phyloP scores from a whole-genome alignment of 2,888 invertebrate genomes.

The Tetramorium bicarinatum region DNA sequence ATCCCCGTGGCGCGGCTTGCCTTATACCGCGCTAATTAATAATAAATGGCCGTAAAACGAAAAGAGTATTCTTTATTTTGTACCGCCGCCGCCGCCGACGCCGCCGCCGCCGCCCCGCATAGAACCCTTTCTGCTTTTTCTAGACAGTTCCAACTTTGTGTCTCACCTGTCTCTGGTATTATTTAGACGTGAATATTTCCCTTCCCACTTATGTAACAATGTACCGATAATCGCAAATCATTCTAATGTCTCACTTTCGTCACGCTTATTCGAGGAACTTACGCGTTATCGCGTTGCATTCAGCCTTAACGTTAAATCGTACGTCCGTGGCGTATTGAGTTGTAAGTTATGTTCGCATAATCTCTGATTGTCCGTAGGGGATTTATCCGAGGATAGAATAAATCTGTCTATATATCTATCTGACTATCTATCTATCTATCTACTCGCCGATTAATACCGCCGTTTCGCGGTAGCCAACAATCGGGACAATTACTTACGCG shows the following conservation, averaged over 20 bases:
- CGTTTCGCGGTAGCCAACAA: conserved; percentile 46
- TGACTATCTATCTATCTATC: conserved; percentile 36
- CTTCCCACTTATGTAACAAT: conserved; percentile 36
- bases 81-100: conserved; percentile 8
- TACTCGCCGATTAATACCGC: conserved; percentile 45
- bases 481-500: conserved; percentile 34
- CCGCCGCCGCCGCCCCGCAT: neutral
- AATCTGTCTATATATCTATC: conserved; percentile 41
- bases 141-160: neutral
- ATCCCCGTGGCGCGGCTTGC: conserved; percentile 50
- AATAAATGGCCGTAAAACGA: conserved; percentile 63
- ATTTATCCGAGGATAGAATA: conserved; percentile 53
- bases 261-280: conserved; percentile 47
- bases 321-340: conserved; percentile 31
- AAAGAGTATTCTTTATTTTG: conserved; percentile 39
- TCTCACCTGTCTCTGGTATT: neutral
- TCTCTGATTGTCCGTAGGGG: conserved; percentile 55
- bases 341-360: conserved; percentile 46
- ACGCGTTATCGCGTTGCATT: conserved; percentile 42
- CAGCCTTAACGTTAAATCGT: conserved; percentile 17
- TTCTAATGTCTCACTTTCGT: conserved; percentile 49
- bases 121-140: conserved; percentile 3
- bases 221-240: conserved; percentile 27
- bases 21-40: conserved; percentile 61
- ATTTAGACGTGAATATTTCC: neutral